phyloP scores from a whole-genome alignment of 2,888 invertebrate species.

The Resseliella maxima region DNA sequence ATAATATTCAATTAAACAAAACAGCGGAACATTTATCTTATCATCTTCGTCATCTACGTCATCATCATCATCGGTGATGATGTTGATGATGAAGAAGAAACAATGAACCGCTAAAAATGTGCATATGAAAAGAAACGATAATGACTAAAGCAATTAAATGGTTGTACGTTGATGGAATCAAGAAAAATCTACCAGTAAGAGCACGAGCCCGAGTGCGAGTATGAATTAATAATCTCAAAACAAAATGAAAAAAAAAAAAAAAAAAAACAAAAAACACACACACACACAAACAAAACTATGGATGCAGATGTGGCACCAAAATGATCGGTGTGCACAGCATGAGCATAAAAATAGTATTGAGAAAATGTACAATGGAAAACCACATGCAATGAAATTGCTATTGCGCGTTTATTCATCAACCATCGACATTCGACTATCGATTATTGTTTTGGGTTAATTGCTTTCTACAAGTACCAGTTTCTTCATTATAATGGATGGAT shows the following conservation, averaged over 20 bases:
- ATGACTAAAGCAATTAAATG: slow-evolving; percentile 29
- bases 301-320: not conserved
- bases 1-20: not conserved
- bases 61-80: too few species aligned
- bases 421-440: slow-evolving; percentile 20
- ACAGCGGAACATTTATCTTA: slow-evolving; percentile 27
- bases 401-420: not conserved
- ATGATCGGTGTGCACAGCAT: not conserved
- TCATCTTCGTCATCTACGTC: not conserved
- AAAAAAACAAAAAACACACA: too few species aligned
- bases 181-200: not conserved
- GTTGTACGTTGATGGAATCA: not conserved
- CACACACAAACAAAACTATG: too few species aligned
- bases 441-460: not conserved
- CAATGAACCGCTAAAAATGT: not conserved
- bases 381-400: not conserved
- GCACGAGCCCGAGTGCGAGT: not conserved
- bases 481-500: not conserved
- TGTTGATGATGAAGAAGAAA: not conserved
- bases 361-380: slow-evolving; percentile 5
- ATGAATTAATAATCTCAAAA: slow-evolving; percentile 22
- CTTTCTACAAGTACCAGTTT: not conserved
- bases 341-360: not conserved
- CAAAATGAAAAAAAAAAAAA: not conserved
- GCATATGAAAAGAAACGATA: slow-evolving; percentile 23